Evolutionary conservation across 2,113 vertebrate species (phyloP), one percentile per base, ranked within the genome.

Genomic region (Balaeniceps rex): DNA sequence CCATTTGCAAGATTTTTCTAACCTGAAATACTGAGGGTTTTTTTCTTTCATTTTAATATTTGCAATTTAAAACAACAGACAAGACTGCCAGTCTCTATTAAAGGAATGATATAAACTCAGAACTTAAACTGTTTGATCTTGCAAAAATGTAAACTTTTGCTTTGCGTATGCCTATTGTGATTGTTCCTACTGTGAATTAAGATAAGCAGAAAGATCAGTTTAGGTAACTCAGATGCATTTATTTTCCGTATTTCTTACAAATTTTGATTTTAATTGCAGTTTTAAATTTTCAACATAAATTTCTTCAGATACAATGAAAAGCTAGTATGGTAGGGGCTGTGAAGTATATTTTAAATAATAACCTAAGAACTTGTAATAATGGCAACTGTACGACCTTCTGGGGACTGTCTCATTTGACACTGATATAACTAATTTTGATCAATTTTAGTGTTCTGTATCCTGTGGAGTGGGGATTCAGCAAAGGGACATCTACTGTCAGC

Each of bases 371-470:
- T 54, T 61, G 4, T 24, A 58, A 28, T 46, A 68, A 57, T n/a
- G 52, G 14, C 61, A 76, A 6, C 29, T 8, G 4, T 36, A 34
- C 19, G 14, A 8, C 44, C 9, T 74, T 34, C 69, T 60, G 28
- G 8, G 22, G 1, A 26, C 46, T 7, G 51, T 25, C 44, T 83
- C 3, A 0, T 90, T 88, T 76, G n/a, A 8, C 52, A 17, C 24
- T 12, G 60, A 47, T 47, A 2, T 51, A 18, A 25, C 12, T 55
- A 21, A 40, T 74, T 78, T 54, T 51, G 38, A 15, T 93, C 72
- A 8, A 80, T 97, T 88, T 42, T 24, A 99, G 99, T 99, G 99
- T 72, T 99, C 99, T 18, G 98, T 97, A 40, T 99, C 98, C 93
- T 99, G 99, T 76, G 99, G 99, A 33, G 92, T 88, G 7, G 99